Conservation (phyloP, 2,113 vertebrate species). For the Ifrita kowaldi region DNA sequence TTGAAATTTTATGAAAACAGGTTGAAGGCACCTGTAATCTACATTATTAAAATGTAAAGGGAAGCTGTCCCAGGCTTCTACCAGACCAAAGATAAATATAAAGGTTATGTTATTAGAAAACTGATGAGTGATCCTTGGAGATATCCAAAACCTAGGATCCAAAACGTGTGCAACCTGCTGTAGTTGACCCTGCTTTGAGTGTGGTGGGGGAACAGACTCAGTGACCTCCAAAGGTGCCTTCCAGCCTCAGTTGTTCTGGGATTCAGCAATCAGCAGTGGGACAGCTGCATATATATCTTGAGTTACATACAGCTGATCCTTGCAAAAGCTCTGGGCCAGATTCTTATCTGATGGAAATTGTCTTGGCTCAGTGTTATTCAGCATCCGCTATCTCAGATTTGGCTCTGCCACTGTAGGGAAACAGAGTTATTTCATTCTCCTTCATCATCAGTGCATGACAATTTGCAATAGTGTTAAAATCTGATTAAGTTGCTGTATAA, state of each 20-base stretch:
- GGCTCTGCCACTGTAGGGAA: not conserved
- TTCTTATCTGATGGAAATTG: not conserved
- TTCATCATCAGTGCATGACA: not conserved
- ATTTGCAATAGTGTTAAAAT: not conserved
- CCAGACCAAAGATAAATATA: not conserved
- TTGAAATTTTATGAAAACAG: not conserved
- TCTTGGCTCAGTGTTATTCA: not conserved
- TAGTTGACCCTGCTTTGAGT: not conserved
- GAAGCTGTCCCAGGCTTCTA: not conserved
- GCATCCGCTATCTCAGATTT: not conserved
- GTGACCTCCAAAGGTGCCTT: not conserved
- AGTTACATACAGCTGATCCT: not conserved
- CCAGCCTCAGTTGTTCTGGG: not conserved
- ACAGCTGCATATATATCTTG: not conserved
- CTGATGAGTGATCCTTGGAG: not conserved
- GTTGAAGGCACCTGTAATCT: not conserved
- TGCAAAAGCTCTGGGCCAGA: not conserved
- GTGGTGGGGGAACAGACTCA: accelerated
- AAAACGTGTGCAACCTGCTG: not conserved
- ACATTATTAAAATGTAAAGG: not conserved
- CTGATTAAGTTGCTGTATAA: not conserved
- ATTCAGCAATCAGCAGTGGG: not conserved
- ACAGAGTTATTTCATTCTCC: not conserved
- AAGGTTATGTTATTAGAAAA: not conserved
- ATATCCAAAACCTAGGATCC: not conserved